phyloP scores from a whole-genome alignment of 2,888 invertebrate genomes.

The Stenichneumon culpator region DNA sequence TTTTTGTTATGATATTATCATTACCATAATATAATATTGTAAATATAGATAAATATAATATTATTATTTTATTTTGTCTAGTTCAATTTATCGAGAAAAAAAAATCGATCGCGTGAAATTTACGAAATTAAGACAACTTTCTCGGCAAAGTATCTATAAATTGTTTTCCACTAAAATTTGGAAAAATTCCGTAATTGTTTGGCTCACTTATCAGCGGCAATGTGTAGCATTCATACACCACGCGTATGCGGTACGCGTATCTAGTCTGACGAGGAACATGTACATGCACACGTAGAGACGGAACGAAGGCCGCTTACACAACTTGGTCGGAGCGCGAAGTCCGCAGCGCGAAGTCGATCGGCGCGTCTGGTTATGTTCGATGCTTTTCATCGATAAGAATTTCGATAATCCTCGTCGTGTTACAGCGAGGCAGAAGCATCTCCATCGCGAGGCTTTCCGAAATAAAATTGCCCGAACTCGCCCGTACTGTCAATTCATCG shows the following conservation, averaged over 20 bases:
- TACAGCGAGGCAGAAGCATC: neutral
- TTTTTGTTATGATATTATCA: too few relatives aligned
- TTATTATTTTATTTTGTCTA: neutral
- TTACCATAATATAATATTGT: too few relatives aligned
- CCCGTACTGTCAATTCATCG: neutral
- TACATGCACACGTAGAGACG: slow-evolving; percentile 25
- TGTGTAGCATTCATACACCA: neutral
- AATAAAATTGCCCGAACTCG: neutral
- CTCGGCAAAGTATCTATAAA: neutral
- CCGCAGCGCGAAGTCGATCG: slow-evolving; percentile 29
- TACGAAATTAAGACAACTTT: too few relatives aligned
- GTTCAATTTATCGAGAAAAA: too few relatives aligned
- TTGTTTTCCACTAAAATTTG: slow-evolving; percentile 3
- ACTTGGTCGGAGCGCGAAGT: slow-evolving; percentile 37
- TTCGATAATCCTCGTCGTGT: neutral
- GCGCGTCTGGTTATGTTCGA: slow-evolving; percentile 27
- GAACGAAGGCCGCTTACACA: slow-evolving; percentile 31
- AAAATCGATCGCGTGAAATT: too few relatives aligned
- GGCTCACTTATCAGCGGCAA: slow-evolving; percentile 16
- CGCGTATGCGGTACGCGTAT: neutral
- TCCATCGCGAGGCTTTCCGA: neutral
- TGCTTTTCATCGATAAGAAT: slow-evolving; percentile 40
- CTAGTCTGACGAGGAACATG: slow-evolving; percentile 7
- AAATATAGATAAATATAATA: too few relatives aligned
- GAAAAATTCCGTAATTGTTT: neutral